These are phyloP conservation scores for Peromyscus polionotus DNA, from an alignment of 2,113 vertebrate genomes.

Conservation along the genomic window DNA sequence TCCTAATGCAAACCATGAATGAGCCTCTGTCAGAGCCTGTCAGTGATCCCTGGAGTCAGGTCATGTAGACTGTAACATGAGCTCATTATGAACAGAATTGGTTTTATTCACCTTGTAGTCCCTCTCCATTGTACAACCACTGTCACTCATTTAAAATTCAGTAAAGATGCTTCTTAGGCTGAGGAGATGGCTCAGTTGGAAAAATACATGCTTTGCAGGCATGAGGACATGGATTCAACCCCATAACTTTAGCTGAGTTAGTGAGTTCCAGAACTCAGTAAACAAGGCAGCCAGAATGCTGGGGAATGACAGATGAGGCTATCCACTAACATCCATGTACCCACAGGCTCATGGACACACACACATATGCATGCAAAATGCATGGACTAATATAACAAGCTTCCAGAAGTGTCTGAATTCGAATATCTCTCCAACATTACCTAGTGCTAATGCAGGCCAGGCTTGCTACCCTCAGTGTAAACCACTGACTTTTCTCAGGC, in stretches of 20 bases:
- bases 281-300: background rate
- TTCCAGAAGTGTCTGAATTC: background rate
- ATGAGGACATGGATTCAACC: no score
- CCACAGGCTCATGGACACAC: background rate
- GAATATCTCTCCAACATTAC: background rate
- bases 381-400: no score
- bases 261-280: background rate
- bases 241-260: background rate
- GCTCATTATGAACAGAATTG: background rate
- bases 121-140: background rate
- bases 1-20: background rate
- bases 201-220: background rate
- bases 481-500: background rate
- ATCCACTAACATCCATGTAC: background rate
- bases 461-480: background rate
- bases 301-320: background rate
- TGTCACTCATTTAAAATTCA: background rate
- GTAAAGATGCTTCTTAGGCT: background rate
- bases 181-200: background rate
- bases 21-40: no score
- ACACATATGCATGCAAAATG: background rate
- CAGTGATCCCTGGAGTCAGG: background rate
- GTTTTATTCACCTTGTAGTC: background rate
- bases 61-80: background rate
- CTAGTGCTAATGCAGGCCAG: background rate